These are phyloP conservation scores for Xestia c-nigrum DNA, from an alignment of 2,888 invertebrate genomes.

Conservation along the genomic window DNA sequence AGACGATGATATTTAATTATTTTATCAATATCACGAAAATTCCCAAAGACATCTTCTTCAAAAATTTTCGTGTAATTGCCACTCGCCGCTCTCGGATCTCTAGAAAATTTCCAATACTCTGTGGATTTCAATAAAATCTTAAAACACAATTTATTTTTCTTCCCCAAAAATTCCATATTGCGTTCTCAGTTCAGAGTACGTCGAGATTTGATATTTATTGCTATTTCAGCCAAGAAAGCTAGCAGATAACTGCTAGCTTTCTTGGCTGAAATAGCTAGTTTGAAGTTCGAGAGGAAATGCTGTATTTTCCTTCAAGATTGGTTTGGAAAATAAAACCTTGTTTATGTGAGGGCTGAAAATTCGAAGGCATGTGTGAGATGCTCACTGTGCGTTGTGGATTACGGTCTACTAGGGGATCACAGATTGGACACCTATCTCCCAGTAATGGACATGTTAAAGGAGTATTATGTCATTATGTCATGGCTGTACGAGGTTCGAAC, in stretches of 20 bases:
- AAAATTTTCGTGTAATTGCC: background rate
- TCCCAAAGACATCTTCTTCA: background rate
- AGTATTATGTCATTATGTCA: no score
- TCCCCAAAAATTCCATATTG: conserved; percentile 47
- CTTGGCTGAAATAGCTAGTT: conserved; percentile 14
- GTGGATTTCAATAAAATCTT: conserved; percentile 42
- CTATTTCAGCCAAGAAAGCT: no score
- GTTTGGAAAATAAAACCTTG: background rate
- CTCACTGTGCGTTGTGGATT: rapidly evolving
- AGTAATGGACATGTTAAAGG: background rate
- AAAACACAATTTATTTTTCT: conserved; percentile 51
- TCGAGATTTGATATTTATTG: conserved; percentile 47
- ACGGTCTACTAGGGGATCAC: background rate
- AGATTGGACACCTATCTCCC: background rate
- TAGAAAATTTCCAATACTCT: conserved; percentile 28
- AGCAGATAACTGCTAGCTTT: conserved; percentile 13
- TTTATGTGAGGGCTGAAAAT: background rate
- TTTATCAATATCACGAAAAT: background rate
- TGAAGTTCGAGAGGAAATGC: background rate
- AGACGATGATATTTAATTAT: conserved; percentile 13
- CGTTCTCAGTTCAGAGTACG: conserved; percentile 35
- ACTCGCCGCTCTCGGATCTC: background rate
- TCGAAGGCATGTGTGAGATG: background rate
- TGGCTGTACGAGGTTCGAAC: no score
- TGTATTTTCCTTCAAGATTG: background rate